Evolutionary conservation across 2,888 invertebrate genomes (phyloP).

Genomic region (Heliconius erato): DNA sequence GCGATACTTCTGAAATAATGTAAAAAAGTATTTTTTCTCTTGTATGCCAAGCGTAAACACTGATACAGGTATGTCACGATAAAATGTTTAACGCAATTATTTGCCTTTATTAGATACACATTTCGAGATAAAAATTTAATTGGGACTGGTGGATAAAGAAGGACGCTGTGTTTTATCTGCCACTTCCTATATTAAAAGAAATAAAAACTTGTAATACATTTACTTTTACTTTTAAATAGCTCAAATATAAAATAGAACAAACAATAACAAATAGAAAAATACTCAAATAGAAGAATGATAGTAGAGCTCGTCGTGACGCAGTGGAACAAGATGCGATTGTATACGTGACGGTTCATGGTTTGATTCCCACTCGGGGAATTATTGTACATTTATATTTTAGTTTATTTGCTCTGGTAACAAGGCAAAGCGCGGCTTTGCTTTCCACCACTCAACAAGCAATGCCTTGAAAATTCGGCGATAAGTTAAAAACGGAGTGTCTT

Average conservation of each 20-base stretch:
- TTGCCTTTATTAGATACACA: constrained; percentile 46
- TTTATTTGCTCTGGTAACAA: no score
- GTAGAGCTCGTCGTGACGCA: no score
- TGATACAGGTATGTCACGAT: constrained; percentile 46
- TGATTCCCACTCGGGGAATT: no score
- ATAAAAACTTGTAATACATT: not conserved
- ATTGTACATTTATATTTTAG: no score
- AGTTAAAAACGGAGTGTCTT: no score
- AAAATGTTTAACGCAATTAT: constrained; percentile 49
- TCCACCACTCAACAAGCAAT: no score
- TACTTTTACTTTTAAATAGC: not conserved
- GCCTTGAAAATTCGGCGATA: no score
- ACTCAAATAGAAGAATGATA: not conserved
- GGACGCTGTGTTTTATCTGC: not conserved
- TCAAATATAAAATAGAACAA: no score
- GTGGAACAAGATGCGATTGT: no score
- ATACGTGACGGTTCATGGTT: no score
- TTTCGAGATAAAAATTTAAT: constrained; percentile 36
- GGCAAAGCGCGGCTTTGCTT: no score
- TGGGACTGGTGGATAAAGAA: not conserved
- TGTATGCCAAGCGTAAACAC: constrained; percentile 42
- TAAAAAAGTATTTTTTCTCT: constrained; percentile 43
- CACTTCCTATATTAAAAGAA: not conserved
- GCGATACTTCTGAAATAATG: constrained; percentile 40
- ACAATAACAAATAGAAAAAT: no score